phyloP scores from a whole-genome alignment of 2,797 vertebrate species.

The Simalia tracyae region DNA sequence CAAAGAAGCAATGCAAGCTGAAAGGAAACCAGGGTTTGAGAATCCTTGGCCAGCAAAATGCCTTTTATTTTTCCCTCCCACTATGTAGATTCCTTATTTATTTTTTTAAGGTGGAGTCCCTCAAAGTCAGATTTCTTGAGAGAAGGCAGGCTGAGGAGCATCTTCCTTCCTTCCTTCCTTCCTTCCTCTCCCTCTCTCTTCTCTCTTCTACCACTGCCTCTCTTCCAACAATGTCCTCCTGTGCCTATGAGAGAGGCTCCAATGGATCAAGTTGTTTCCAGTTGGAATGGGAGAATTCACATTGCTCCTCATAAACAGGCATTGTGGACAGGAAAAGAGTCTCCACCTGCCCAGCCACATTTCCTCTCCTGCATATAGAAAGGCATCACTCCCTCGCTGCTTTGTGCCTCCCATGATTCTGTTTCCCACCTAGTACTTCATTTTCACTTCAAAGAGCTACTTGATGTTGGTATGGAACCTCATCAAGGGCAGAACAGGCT shows the following conservation, averaged over 20 bases:
- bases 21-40: not conserved
- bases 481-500: not conserved
- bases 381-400: not conserved
- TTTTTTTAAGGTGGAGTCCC: not conserved
- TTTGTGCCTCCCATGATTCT: not conserved
- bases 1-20: not conserved
- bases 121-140: not conserved
- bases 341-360: not conserved
- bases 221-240: not conserved
- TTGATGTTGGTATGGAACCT: not conserved
- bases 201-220: not conserved
- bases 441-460: conserved; percentile 29
- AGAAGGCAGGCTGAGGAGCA: not conserved
- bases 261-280: not conserved
- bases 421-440: conserved; percentile 21
- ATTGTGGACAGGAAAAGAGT: not conserved
- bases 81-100: not conserved
- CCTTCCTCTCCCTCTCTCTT: not conserved
- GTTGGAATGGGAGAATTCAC: not conserved
- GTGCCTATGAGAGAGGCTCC: no score
- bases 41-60: not conserved
- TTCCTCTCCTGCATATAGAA: not conserved
- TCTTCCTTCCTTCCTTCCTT: not conserved
- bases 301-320: not conserved
- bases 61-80: not conserved